phyloP scores from a whole-genome alignment of 2,888 invertebrate species.

The Halictus quadricinctus region DNA sequence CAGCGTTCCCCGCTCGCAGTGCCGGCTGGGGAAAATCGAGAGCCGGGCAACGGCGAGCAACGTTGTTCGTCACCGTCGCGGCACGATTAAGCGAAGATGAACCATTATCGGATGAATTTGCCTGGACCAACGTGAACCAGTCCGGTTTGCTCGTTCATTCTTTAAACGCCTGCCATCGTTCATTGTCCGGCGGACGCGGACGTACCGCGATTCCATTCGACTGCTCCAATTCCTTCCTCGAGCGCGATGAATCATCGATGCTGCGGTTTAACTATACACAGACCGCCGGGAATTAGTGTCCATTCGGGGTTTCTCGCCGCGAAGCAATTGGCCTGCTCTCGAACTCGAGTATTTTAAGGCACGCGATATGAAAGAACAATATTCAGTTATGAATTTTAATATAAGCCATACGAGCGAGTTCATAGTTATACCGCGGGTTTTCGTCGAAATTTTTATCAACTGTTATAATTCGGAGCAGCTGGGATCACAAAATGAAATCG shows the following conservation, averaged over 20 bases:
- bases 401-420: neutral
- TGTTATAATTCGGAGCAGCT: neutral
- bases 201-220: slow-evolving; percentile 22
- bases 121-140: slow-evolving; percentile 18
- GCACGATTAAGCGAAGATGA: slow-evolving; percentile 45
- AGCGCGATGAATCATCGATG: slow-evolving; percentile 2
- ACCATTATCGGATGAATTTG: slow-evolving; percentile 51
- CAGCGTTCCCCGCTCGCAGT: neutral
- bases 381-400: neutral
- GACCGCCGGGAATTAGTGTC: neutral
- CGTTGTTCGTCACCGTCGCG: slow-evolving; percentile 30
- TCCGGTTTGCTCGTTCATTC: slow-evolving; percentile 24
- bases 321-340: neutral
- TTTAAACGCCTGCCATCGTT: slow-evolving; percentile 25
- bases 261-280: neutral
- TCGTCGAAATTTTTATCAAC: neutral
- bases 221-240: neutral
- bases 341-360: neutral
- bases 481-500: too few relatives aligned
- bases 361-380: neutral
- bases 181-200: slow-evolving; percentile 30
- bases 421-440: neutral
- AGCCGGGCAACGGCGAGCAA: neutral
- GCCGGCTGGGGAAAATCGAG: slow-evolving; percentile 11
- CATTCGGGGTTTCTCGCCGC: neutral